phyloP scores from a whole-genome alignment of 2,888 invertebrate genomes.

The Mythimna impura region DNA sequence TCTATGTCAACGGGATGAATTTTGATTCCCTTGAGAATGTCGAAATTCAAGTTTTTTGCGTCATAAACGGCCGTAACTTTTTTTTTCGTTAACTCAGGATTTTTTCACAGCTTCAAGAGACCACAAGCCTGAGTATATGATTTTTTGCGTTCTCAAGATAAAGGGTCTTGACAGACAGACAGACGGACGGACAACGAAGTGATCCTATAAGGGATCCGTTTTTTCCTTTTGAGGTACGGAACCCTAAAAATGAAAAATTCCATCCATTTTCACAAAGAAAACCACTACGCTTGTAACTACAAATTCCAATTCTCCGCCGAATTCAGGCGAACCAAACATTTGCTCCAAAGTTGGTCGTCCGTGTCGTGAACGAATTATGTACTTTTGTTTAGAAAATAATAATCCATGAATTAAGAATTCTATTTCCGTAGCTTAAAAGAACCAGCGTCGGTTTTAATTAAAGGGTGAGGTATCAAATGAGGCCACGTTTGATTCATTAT shows the following conservation, averaged over 20 bases:
- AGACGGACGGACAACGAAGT: no score
- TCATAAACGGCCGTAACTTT: no score
- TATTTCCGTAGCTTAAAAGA: constrained; percentile 10
- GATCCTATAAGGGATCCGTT: no score
- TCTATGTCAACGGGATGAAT: no score
- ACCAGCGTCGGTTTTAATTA: constrained; percentile 37
- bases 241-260: neutral
- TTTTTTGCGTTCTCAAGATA: no score
- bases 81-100: no score
- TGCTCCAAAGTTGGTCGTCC: constrained; percentile 36
- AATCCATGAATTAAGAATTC: constrained; percentile 36
- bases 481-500: constrained; percentile 45
- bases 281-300: neutral
- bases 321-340: constrained; percentile 33
- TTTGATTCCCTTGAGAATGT: no score
- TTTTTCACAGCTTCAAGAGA: no score
- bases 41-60: no score
- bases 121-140: no score
- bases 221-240: no score
- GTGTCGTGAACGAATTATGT: constrained; percentile 39
- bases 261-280: constrained; percentile 4
- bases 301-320: constrained; percentile 29
- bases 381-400: constrained; percentile 2
- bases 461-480: constrained; percentile 12
- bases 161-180: no score